Base-by-base conservation (phyloP, 2,888 invertebrate genomes). In the Drosophila paracracens region DNA sequence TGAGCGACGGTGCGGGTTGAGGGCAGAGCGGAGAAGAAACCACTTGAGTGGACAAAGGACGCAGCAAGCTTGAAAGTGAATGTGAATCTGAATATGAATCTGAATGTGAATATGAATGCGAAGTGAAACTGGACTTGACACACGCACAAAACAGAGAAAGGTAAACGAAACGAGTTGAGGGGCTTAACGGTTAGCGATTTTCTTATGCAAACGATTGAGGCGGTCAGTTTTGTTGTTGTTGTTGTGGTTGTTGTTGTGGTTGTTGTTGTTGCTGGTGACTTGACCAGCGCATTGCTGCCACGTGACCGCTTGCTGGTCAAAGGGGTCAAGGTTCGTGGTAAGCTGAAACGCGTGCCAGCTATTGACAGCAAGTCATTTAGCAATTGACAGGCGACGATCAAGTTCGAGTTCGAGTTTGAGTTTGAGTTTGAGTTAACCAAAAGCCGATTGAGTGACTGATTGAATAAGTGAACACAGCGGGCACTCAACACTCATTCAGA, bases 41-140 rank as follows among this genome's bases (percentile, higher is more conserved):
- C 89, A 90, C 91, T 90, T 83, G 89, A 90, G 66, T 90, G 91
- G 76, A 79, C 83, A 79, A 83, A 83, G 64, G 64, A 38, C 29
- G 62, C 69, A 79, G 69, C 64, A 64, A 66, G 68, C 71, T 67
- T 63, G 57, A 57, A 61, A 48, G 29, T 27, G 63, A 64, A 77
- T 52, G 31, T 35, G 54, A 52, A 52, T 35, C 16, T 53, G 43
- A 43, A 43, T 43, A 25, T n/a, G 43, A 56, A 58, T 58, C n/a
- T 52, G 52, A 67, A 46, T 38, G 63, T 4, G 56, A 54, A 70
- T 33, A 27, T 2, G 58, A 79, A 63, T 52, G 46, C 25, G 25
- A 62, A 60, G 40, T 50, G 40, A 48, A 76, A 65, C 91, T 85
- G 85, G 79, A 85, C 89, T 87, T 85, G 85, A 85, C 91, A 89